phyloP scores from a whole-genome alignment of 2,888 invertebrate genomes.

The Thymelicus sylvestris region DNA sequence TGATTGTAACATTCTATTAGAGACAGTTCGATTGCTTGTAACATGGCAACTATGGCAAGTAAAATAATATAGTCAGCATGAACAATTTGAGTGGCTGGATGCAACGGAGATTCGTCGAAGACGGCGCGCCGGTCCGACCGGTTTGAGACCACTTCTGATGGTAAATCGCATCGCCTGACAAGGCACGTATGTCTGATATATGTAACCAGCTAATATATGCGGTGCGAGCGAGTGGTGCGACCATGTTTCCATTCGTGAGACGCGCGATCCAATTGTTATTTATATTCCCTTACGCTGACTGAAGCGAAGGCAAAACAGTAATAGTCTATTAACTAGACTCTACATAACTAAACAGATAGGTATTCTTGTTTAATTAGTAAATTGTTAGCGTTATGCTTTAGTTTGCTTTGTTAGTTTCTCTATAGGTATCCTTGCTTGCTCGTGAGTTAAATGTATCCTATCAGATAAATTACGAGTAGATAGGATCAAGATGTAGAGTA shows the following conservation, averaged over 20 bases:
- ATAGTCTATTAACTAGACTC: neutral
- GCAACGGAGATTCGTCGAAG: conserved; percentile 65
- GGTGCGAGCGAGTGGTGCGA: conserved; percentile 31
- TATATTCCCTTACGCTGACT: conserved; percentile 23
- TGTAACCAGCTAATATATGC: conserved; percentile 39
- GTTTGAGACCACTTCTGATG: conserved; percentile 77
- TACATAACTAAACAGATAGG: neutral
- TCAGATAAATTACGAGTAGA: too few species aligned
- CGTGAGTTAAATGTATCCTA: too few species aligned
- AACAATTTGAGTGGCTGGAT: conserved; percentile 71
- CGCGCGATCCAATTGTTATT: conserved; percentile 36
- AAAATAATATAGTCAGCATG: conserved; percentile 42
- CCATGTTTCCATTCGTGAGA: conserved; percentile 36
- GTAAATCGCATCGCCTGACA: conserved; percentile 79
- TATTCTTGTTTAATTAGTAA: neutral
- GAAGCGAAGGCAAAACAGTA: neutral
- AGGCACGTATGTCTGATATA: conserved; percentile 63
- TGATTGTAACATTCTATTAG: neutral
- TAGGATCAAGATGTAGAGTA: too few species aligned
- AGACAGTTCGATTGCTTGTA: conserved; percentile 16
- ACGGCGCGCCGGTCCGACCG: conserved; percentile 73
- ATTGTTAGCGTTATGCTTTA: too few species aligned
- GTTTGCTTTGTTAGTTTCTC: too few species aligned
- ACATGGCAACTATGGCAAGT: conserved; percentile 38
- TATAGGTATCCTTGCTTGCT: too few species aligned